phyloP scores from a whole-genome alignment of 2,113 vertebrate species.

The Epinephelus moara region DNA sequence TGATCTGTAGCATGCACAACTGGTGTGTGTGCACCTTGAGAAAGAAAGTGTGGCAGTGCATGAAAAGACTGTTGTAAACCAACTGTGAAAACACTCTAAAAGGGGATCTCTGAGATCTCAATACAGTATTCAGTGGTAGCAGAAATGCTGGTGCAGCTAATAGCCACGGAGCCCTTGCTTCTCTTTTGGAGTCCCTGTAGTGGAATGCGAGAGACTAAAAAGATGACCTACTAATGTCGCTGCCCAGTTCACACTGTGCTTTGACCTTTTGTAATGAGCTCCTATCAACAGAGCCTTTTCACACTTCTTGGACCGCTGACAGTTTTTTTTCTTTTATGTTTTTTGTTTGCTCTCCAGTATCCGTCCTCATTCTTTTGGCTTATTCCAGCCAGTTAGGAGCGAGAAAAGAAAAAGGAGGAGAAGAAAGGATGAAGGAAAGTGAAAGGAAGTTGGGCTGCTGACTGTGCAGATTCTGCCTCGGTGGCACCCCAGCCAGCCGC shows the following conservation, averaged over 20 bases:
- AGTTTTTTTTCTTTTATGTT: neutral
- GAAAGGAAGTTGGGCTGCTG: constrained; percentile 55
- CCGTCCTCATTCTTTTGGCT: constrained; percentile 8
- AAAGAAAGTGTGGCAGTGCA: neutral
- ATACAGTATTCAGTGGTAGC: constrained; percentile 1
- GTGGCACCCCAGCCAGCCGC: constrained; percentile 59
- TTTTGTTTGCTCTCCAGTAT: constrained; percentile 18
- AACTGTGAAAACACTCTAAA: constrained; percentile 3
- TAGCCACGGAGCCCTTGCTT: constrained; percentile 21
- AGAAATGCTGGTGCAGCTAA: constrained; percentile 39
- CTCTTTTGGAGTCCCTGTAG: constrained; percentile 27
- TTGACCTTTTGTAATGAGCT: constrained; percentile 62
- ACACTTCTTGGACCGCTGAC: constrained; percentile 6
- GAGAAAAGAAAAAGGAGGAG: neutral
- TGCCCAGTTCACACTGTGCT: constrained; percentile 42
- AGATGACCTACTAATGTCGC: constrained; percentile 36
- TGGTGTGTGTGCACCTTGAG: constrained; percentile 11
- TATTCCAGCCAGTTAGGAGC: neutral
- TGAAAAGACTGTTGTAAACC: constrained; percentile 13
- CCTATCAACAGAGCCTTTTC: constrained; percentile 35
- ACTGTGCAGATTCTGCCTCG: constrained; percentile 56
- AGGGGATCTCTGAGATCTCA: constrained; percentile 18
- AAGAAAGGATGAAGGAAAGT: constrained; percentile 25
- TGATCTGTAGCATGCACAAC: neutral
- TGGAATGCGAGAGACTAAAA: constrained; percentile 23